Percentiles rank a stretch among this genome's conserved stretches.
phyloP scores from a whole-genome alignment of 30 jellyfish, hydroid and myxozoan genomes.

The Cassiopea xamachana region DNA sequence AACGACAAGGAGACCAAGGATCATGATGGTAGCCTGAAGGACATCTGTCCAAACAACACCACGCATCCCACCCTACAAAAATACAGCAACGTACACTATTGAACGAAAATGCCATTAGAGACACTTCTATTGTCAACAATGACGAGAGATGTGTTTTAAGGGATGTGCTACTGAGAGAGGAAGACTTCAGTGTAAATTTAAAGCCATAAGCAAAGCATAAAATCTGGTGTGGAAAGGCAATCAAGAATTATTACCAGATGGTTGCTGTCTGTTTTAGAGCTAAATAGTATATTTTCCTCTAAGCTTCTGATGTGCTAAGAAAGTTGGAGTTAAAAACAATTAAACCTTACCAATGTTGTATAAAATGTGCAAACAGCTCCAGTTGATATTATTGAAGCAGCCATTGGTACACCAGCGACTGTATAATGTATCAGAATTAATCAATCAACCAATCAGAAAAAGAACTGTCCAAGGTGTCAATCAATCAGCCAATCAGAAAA shows the following conservation, averaged over 20 bases:
- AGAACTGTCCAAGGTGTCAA: background rate
- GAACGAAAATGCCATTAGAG: background rate
- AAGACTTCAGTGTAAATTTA: too few relatives aligned
- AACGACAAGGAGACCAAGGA: slow-evolving; percentile 66
- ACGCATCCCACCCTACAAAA: slow-evolving; percentile 86
- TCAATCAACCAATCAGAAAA: background rate
- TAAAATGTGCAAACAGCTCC: slow-evolving; percentile 81
- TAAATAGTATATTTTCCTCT: too few relatives aligned
- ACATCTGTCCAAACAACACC: slow-evolving; percentile 93
- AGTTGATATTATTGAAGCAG: slow-evolving; percentile 68
- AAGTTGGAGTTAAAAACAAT: too few relatives aligned
- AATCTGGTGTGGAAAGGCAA: too few relatives aligned
- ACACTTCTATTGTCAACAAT: too few relatives aligned
- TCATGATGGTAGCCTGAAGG: slow-evolving; percentile 69
- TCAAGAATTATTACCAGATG: too few relatives aligned
- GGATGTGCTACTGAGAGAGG: too few relatives aligned
- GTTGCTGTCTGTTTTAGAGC: too few relatives aligned
- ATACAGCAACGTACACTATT: background rate
- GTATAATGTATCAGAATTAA: background rate
- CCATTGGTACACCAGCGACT: slow-evolving; percentile 83
- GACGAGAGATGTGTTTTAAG: too few relatives aligned
- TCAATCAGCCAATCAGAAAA: background rate
- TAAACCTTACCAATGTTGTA: slow-evolving; percentile 62
- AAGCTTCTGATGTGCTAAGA: too few relatives aligned
- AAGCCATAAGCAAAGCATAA: too few relatives aligned